Conservation (phyloP, 2,113 vertebrate genomes). For the Prolemur simus region DNA sequence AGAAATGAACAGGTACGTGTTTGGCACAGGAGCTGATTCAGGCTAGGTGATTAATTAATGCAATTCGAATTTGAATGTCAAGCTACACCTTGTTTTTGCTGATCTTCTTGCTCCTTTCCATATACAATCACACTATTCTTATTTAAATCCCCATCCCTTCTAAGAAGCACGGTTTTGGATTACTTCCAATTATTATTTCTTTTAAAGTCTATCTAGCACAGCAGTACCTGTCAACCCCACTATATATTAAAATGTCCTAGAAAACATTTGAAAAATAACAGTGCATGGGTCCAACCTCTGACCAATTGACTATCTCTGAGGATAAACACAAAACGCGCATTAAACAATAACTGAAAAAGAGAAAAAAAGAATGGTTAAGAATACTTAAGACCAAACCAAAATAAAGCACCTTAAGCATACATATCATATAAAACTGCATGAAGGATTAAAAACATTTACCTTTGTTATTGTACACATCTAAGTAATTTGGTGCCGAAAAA, state of each 20-base stretch:
- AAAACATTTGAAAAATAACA: not conserved
- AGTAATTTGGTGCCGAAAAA: constrained; percentile 99
- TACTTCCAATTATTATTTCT: not conserved
- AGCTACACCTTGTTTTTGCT: not conserved
- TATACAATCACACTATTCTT: not conserved
- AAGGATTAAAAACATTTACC: constrained; percentile 83
- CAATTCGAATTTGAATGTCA: not conserved
- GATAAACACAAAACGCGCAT: not conserved
- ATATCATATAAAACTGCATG: not conserved
- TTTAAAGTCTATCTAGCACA: not conserved
- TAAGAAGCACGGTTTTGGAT: not conserved
- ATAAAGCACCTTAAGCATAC: not conserved
- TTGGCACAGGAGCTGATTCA: not conserved
- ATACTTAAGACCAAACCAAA: not conserved
- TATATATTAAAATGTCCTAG: not conserved
- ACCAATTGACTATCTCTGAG: not conserved
- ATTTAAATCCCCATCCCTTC: not conserved
- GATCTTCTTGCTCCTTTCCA: not conserved
- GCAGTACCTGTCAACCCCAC: not conserved
- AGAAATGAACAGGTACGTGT: not conserved
- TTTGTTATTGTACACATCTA: constrained; percentile 99
- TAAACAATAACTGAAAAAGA: not conserved
- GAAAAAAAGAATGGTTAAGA: not conserved
- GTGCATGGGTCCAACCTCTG: not conserved
- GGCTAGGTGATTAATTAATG: not conserved